Conservation (phyloP, 2,888 invertebrate genomes). For the Caenorhabditis imperialis region DNA sequence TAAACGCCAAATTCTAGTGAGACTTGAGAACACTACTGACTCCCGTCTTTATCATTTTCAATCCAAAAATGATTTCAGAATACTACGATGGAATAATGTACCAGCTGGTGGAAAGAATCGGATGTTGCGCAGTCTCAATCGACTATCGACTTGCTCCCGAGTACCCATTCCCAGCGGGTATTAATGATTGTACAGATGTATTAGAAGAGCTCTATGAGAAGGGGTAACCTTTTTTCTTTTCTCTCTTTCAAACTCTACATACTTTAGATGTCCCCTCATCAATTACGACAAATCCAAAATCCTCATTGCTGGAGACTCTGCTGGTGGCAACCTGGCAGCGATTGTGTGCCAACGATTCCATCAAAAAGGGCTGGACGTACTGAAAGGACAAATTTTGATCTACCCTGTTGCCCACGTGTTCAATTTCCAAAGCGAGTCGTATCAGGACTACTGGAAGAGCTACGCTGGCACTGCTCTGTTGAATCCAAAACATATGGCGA, state of each 20-base stretch:
- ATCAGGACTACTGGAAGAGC: constrained; percentile 69
- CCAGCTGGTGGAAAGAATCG: constrained; percentile 62
- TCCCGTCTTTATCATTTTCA: no score
- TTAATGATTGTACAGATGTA: constrained; percentile 78
- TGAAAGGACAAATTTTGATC: constrained; percentile 78
- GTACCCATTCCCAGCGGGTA: constrained; percentile 79
- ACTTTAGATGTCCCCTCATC: constrained; percentile 60
- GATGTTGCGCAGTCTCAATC: constrained; percentile 67
- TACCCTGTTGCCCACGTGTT: constrained; percentile 79
- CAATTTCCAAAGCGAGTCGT: constrained; percentile 76
- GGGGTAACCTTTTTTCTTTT: constrained; percentile 59
- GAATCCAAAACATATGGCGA: constrained; percentile 67
- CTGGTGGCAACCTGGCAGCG: constrained; percentile 76
- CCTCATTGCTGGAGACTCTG: constrained; percentile 75
- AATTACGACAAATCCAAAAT: constrained; percentile 71
- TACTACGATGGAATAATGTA: constrained; percentile 71
- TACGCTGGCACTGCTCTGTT: constrained; percentile 63
- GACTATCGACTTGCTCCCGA: constrained; percentile 78
- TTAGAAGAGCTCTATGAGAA: constrained; percentile 69
- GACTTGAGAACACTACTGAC: no score
- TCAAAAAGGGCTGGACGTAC: constrained; percentile 18
- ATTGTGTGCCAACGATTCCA: constrained; percentile 54
- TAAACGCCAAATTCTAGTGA: no score
- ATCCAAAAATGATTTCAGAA: constrained; percentile 63
- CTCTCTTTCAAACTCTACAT: no score